phyloP scores from a whole-genome alignment of 2,797 vertebrate genomes.

The Poecilia gillii region DNA sequence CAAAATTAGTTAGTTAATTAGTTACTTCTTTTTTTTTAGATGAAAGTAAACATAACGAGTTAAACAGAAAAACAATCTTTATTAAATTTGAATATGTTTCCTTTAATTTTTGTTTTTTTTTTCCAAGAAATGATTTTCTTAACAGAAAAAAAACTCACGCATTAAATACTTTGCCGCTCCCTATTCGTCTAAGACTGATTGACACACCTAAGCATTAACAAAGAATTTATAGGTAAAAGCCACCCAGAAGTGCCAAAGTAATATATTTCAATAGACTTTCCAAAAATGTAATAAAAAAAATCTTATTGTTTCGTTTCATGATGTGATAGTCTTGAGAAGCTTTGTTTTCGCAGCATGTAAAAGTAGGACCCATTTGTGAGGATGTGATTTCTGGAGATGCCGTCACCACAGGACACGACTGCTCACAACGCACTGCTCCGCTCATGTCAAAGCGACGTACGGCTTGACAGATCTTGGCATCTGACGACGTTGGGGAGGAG shows the following conservation, averaged over 20 bases:
- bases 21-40: background rate
- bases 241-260: background rate
- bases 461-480: constrained; percentile 59
- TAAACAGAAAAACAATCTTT: background rate
- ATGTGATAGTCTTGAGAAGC: constrained; percentile 28
- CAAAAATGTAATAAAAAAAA: constrained; percentile 17
- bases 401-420: constrained; percentile 49
- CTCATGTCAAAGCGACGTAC: constrained; percentile 58
- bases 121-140: background rate
- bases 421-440: constrained; percentile 39
- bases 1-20: background rate
- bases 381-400: constrained; percentile 42
- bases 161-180: background rate
- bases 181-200: background rate
- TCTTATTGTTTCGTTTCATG: background rate
- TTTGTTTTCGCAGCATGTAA: constrained; percentile 27
- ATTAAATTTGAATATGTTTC: background rate
- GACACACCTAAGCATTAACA: constrained; percentile 10
- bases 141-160: background rate
- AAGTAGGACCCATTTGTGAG: constrained; percentile 22
- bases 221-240: background rate
- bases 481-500: constrained; percentile 58
- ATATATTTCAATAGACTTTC: background rate
- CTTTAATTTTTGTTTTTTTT: background rate
- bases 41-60: no score